Evolutionary conservation across 2,113 vertebrate genomes (phyloP).

Genomic region (human): DNA sequence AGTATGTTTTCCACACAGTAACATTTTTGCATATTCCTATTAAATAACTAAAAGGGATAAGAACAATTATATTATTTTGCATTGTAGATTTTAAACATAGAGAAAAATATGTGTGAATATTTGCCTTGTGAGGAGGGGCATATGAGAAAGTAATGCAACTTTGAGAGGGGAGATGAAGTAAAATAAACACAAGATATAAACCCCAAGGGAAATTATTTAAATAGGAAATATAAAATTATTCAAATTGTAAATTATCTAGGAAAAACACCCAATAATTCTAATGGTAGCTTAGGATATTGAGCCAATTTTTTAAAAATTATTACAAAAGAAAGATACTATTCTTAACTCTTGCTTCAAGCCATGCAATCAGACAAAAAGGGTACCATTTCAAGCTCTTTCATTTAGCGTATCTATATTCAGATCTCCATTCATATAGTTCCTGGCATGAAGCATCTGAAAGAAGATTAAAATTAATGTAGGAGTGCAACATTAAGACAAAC

Average conservation of each 20-base stretch:
- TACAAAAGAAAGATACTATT: background rate
- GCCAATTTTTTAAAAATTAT: background rate
- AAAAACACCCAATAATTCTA: background rate
- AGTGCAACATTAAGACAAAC: background rate
- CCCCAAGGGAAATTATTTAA: background rate
- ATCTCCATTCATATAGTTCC: background rate
- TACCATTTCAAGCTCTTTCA: background rate
- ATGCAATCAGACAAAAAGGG: background rate
- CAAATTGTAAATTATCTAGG: background rate
- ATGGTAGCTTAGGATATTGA: background rate
- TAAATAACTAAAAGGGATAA: background rate
- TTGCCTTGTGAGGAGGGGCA: background rate
- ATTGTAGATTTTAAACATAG: background rate
- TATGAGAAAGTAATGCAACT: background rate
- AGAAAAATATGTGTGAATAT: background rate
- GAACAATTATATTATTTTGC: background rate
- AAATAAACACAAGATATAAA: constrained; percentile 9
- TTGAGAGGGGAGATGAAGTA: background rate
- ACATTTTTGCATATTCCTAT: background rate
- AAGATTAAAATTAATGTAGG: background rate
- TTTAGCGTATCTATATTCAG: background rate
- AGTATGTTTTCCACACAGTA: background rate
- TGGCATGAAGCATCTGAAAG: background rate
- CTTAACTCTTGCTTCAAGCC: background rate
- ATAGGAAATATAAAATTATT: constrained; percentile 1